These are phyloP conservation scores for Brachyopa scutellaris DNA, from an alignment of 2,888 invertebrate genomes.

Conservation along the genomic window DNA sequence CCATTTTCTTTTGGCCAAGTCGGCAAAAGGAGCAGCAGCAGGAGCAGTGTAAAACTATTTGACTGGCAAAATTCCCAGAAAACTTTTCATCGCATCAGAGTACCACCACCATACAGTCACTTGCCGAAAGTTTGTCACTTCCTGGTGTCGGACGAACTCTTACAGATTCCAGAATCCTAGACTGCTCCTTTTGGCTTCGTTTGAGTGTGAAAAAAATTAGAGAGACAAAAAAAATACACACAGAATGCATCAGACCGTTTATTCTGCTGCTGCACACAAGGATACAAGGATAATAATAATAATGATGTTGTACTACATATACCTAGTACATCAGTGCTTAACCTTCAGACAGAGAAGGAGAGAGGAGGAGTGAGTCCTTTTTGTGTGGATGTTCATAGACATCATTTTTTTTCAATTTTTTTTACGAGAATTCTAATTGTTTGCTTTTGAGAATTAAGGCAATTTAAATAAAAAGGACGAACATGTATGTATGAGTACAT, in stretches of 20 bases:
- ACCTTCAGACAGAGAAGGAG: constrained; percentile 11
- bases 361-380: background rate
- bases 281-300: constrained; percentile 59
- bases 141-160: constrained; percentile 32
- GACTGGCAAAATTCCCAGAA: constrained; percentile 65
- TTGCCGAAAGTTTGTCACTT: constrained; percentile 59
- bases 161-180: constrained; percentile 10
- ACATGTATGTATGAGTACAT: background rate
- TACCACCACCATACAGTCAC: constrained; percentile 40
- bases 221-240: constrained; percentile 30
- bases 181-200: background rate
- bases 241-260: constrained; percentile 64
- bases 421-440: background rate
- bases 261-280: constrained; percentile 1
- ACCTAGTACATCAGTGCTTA: constrained; percentile 18
- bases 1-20: constrained; percentile 3
- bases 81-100: constrained; percentile 39
- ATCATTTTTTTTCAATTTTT: background rate
- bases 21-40: background rate
- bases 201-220: constrained; percentile 34
- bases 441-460: constrained; percentile 11
- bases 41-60: constrained; percentile 57
- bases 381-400: background rate
- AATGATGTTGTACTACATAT: constrained; percentile 57
- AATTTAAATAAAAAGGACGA: constrained; percentile 11